Evolutionary conservation across 2,113 vertebrate species (phyloP), one percentile per base, ranked within the genome.

Genomic region (Tautogolabrus adspersus): DNA sequence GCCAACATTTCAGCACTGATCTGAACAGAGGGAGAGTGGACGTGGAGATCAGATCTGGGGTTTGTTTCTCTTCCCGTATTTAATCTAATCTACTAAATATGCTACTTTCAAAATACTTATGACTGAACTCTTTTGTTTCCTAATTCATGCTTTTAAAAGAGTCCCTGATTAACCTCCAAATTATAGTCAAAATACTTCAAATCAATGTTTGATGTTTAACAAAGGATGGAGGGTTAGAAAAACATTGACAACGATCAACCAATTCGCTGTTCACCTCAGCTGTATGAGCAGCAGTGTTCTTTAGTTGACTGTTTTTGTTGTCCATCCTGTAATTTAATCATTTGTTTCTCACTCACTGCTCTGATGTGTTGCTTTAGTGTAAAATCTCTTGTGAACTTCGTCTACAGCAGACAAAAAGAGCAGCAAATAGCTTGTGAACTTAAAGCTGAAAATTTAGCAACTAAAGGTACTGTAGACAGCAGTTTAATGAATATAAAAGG

Each of bases 1-100:
- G 68, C 83, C 69, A 62, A 38, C 72, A 62, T 77, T 68, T 51
- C 68, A 66, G 40, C 44, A 54, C 34, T 38, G 69, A 23, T 56
- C 70, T 65, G 61, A 61, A 67, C 59, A 76, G 22, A 34, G 23
- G 38, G 66, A 62, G 16, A 44, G 55, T 23, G 10, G 38, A 40
- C 6, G 7, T 8, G 40, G 40, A 42, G 11, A 42, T 42, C 40
- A 10, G 68, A 54, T 66, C 49, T 15, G 4, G 37, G 19, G 6
- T 49, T 34, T 12, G 23, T 10, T 74, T 61, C 9, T 11, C 44
- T 61, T 75, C 16, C 46, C 44, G 10, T 18, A 37, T 11, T 5
- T 46, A 15, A 15, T 16, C 44, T 3, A 15, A 46, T 46, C 12
- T 5, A 46, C 44, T 46, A 12, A 46, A 15, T 16, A 15, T 0